phyloP scores from a whole-genome alignment of 1,140 invertebrate genomes.

The Leptonema lineaticorne region DNA sequence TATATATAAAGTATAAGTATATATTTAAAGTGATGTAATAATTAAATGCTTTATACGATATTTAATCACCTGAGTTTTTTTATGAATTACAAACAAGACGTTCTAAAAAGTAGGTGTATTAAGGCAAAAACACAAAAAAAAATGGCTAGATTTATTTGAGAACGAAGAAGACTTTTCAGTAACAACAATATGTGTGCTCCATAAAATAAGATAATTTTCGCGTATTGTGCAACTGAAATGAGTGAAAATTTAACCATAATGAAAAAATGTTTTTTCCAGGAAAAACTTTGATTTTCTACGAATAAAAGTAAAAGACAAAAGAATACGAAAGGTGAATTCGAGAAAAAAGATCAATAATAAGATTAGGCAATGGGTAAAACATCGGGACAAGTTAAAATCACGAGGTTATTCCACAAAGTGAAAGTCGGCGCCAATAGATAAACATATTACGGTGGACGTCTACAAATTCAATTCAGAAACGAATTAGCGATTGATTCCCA shows the following conservation, averaged over 20 bases:
- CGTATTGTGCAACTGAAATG: neutral
- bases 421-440: neutral
- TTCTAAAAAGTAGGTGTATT: neutral
- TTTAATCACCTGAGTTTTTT: too few relatives aligned
- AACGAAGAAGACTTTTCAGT: neutral
- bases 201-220: neutral
- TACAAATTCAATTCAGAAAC: conserved; percentile 10
- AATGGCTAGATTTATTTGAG: neutral
- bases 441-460: neutral
- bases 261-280: neutral
- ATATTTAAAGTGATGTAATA: too few relatives aligned
- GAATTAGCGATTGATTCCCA: conserved; percentile 10
- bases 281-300: neutral
- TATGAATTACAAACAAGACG: too few relatives aligned
- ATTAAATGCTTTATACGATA: too few relatives aligned
- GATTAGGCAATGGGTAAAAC: conserved; percentile 16
- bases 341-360: conserved; percentile 24
- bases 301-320: neutral
- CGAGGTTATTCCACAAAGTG: too few relatives aligned
- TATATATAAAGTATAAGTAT: too few relatives aligned
- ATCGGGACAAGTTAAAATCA: neutral
- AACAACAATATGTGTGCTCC: neutral
- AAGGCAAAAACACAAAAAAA: neutral
- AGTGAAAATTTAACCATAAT: neutral
- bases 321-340: neutral